Percentiles rank a stretch among this genome's conserved stretches.
These are phyloP conservation scores for Auanema freiburgensis DNA, from an alignment of 2,888 invertebrate genomes.

Conservation along the genomic window DNA sequence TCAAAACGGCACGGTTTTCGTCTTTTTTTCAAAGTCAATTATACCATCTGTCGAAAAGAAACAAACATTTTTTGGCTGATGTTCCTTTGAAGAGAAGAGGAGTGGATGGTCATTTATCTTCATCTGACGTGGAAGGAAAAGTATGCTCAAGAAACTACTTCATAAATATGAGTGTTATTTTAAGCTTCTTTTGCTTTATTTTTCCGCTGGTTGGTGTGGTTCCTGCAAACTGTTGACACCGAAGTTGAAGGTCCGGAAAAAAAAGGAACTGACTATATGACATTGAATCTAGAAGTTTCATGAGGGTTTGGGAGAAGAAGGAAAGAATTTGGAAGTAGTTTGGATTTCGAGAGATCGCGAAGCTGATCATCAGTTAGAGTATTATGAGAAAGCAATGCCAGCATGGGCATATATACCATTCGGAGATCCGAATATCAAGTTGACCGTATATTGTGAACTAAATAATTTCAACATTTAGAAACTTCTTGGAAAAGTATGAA, in stretches of 20 bases:
- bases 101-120: slow-evolving; percentile 30
- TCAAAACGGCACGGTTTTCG: too few relatives aligned
- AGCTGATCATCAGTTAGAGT: slow-evolving; percentile 51
- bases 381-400: slow-evolving; percentile 54
- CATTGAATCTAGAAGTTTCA: slow-evolving; percentile 42
- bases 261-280: not conserved
- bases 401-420: slow-evolving; percentile 57
- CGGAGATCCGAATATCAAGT: slow-evolving; percentile 50
- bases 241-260: slow-evolving; percentile 40
- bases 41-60: not conserved
- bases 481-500: slow-evolving; percentile 48
- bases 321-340: slow-evolving; percentile 43
- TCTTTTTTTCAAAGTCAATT: too few relatives aligned
- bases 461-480: slow-evolving; percentile 29
- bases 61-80: slow-evolving; percentile 32
- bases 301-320: slow-evolving; percentile 39
- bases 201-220: slow-evolving; percentile 59
- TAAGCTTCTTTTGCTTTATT: slow-evolving; percentile 53
- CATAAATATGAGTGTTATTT: not conserved
- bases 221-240: slow-evolving; percentile 56
- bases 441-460: slow-evolving; percentile 6
- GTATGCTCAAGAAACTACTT: slow-evolving; percentile 11
- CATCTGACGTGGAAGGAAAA: slow-evolving; percentile 37
- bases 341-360: slow-evolving; percentile 55
- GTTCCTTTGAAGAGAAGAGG: slow-evolving; percentile 40